Evolutionary conservation across 2,113 vertebrate genomes (phyloP).

Genomic region (Catagonus wagneri): DNA sequence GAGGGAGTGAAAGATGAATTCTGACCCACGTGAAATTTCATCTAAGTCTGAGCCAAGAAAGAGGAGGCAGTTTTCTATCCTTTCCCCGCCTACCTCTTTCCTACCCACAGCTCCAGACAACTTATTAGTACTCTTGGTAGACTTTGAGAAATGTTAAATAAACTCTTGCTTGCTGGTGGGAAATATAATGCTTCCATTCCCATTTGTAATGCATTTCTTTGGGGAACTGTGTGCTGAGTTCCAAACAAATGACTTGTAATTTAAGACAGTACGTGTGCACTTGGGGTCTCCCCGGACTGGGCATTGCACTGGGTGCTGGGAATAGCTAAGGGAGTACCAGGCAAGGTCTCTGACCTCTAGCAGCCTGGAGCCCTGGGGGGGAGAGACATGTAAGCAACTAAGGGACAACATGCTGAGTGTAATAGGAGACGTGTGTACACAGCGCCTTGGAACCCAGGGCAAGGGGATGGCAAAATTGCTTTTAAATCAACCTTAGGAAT

Average conservation of each 20-base stretch:
- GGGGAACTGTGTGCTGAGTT: slow-evolving; percentile 38
- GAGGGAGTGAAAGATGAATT: not conserved
- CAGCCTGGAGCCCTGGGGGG: rapidly evolving
- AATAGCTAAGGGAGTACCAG: not conserved
- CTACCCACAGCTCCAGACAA: not conserved
- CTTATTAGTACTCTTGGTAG: not conserved
- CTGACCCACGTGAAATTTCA: not conserved
- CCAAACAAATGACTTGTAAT: not conserved
- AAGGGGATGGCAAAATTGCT: not conserved
- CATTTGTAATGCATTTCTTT: not conserved
- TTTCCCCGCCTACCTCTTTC: not conserved
- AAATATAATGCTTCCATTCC: not conserved
- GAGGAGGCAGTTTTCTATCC: not conserved
- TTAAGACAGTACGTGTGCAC: not conserved
- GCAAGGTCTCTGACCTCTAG: not conserved
- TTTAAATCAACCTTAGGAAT: not conserved
- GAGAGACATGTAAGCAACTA: not conserved
- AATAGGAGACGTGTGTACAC: not conserved
- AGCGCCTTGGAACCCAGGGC: not conserved
- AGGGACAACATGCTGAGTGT: not conserved
- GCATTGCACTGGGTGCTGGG: not conserved
- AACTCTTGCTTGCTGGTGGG: not conserved
- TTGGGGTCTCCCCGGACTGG: not conserved
- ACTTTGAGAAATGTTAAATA: not conserved
- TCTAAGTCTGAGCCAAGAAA: not conserved